Base-by-base conservation (phyloP, 1,140 invertebrate genomes). In the Meloidogyne floridensis region DNA sequence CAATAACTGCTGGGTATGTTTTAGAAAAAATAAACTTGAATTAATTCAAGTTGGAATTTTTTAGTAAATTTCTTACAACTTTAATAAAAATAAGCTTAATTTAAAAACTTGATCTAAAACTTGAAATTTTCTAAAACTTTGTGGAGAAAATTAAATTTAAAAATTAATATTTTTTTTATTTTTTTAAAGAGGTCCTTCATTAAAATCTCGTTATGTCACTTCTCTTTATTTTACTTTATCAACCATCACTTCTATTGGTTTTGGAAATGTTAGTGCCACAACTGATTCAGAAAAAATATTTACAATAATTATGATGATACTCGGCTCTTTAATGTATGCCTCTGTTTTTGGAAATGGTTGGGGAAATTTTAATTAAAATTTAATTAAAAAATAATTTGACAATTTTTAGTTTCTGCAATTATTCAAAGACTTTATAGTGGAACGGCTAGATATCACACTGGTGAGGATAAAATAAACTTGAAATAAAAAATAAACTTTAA, bases 221-320 rank as follows among this genome's bases (percentile, higher is more conserved):
- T 95, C 97, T 69, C 93, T 99, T 75, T 99, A 99, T 92, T 99
- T 98, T 92, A 99, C 97, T 71, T 96, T 99, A 94, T 98, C 97
- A 81, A 98, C 97, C 91, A 99, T 99, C 95, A 99, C 97, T 77
- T 88, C 87, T 7, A 88, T 87, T 69, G 87, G 86, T 83, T 99
- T 99, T 92, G 98, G 98, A 80, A 99, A 99, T 92, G 96, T 99
- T 75, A 96, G 96, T 80, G 96, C 97, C 85, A 97, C 98, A 92
- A 98, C 97, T 83, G 96, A 98, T 93, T 96, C 97, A 91, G 98
- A 99, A 92, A 98, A 98, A 92, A 95, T 98, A 89, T 92, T 92
- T 84, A 98, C 98, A 91, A 98, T 97, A 89, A 97, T 98, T 91
- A 98, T 96, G 92, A 99, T 99, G 97, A 98, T 98, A 85, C 95